These are phyloP conservation scores for Isaurus tuberculatus DNA, from an alignment of 92 coral and sea anemone genomes.

Conservation along the genomic window DNA sequence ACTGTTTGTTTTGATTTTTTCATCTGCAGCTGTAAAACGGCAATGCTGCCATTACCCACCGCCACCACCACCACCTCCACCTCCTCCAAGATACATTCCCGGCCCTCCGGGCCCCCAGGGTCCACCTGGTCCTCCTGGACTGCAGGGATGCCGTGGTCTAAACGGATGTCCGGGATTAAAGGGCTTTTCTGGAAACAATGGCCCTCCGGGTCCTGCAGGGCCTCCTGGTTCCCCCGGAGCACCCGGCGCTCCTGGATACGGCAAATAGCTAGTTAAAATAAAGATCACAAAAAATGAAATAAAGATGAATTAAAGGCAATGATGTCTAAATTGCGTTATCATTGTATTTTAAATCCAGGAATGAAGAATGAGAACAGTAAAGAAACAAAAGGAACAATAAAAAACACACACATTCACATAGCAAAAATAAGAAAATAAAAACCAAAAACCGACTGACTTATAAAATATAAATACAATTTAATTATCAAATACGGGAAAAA, in stretches of 20 bases:
- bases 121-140: slow-evolving; percentile 36
- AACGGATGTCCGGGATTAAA: slow-evolving; percentile 22
- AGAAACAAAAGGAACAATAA: too few relatives aligned
- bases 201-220: slow-evolving; percentile 21
- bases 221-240: slow-evolving; percentile 21
- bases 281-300: background rate
- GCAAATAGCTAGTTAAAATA: slow-evolving; percentile 23
- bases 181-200: slow-evolving; percentile 34
- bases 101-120: slow-evolving; percentile 38
- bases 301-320: too few relatives aligned
- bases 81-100: slow-evolving; percentile 24
- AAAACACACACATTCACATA: too few relatives aligned
- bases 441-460: too few relatives aligned
- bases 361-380: too few relatives aligned
- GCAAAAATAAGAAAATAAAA: too few relatives aligned
- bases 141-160: slow-evolving; percentile 32
- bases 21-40: slow-evolving; percentile 22
- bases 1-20: too few relatives aligned
- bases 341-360: too few relatives aligned
- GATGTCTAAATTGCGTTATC: too few relatives aligned
- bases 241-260: slow-evolving; percentile 30
- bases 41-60: too few relatives aligned
- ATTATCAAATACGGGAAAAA: too few relatives aligned
- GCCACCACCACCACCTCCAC: slow-evolving; percentile 24
- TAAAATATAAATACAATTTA: too few relatives aligned